Base-by-base conservation (phyloP, 1,140 invertebrate species). In the Mizuhopecten yessoensis region DNA sequence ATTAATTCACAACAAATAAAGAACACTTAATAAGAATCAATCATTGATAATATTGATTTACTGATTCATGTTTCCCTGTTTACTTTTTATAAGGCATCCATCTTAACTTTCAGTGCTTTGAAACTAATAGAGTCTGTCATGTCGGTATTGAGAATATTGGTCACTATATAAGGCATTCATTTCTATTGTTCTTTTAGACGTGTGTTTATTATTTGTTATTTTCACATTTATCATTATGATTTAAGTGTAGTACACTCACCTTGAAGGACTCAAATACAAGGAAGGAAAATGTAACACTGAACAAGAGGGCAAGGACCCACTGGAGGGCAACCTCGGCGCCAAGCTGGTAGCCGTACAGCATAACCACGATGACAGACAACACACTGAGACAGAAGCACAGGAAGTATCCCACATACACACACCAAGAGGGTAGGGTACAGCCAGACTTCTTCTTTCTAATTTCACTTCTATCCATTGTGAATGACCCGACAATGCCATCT, bases 261-360 rank as follows among this genome's bases (percentile, higher is more conserved):
- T 96, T 96, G 0, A 96, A 9, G 20, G 96, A 95, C 91, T 96
- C 96, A 49, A 95, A 93, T 29, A 96, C 7, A n/a, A 96, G 87
- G 36, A 95, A 91, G 23, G 95, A 96, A 39, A 94, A 88, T 23
- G 94, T 34, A 29, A 96, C 91, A 15, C 94, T 92, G 39, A 95
- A 90, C 88, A 95, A 33, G 0, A 96, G 89, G 20, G 96, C 95
- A 3, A 96, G 89, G 5, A 96, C 90, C 96, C 96, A 96, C 88
- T 95, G 92, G 15, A 95, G 75, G 0, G 95, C 93, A 17, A 94
- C 39, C 23, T 94, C 90, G 11, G 90, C 45, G 11, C 96, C 96
- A 90, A 96, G 96, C 45, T 93, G 91, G 90, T 95, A 93, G 33
- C 95, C 95, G 87, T 95, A 96, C 33, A 95, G 87, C 34, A 96